Evolutionary conservation across 2,113 vertebrate species (phyloP), one percentile per base, ranked within the genome.

Genomic region (Rhea pennata): DNA sequence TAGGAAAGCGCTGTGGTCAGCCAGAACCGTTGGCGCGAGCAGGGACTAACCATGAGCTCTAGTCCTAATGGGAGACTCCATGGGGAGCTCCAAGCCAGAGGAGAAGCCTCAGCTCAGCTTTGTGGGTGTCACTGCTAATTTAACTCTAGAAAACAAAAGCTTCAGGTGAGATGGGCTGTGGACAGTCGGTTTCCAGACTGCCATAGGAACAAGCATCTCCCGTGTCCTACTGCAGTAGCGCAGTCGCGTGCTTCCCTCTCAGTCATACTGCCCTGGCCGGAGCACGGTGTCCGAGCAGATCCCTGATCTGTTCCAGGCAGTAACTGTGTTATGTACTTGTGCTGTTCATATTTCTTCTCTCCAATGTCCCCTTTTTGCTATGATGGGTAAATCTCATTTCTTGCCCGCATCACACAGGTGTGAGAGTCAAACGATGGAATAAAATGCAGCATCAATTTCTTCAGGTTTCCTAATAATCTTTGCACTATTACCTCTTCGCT

Each of bases 401-500:
- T 92, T 82, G 77, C 62, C 21, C 31, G 10, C 51, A 79, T 87
- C 84, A 82, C 70, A 9, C 33, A 46, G 59, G 39, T 71, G 77
- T 4, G 16, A 50, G 85, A 92, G 83, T 72, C 61, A 93, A 97
- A 91, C 0, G 33, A 62, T 56, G 13, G 59, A 67, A 78, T 64
- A 93, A 92, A 96, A 94, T 65, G 91, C 42, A 64, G 87, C 87
- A 88, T 91, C 1, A 62, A 88, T 96, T 95, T 88, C 84, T 75
- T 85, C 69, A 58, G 72, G 40, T 94, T 93, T 91, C 78, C 90
- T 83, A 87, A 88, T 92, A 85, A 70, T 96, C 86, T 87, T 95
- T 51, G 61, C 81, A 19, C 72, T 84, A 53, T 91, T 98, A 95
- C 95, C 92, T 95, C 73, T 92, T 96, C 85, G 87, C 56, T 65